Evolutionary conservation across 2,888 invertebrate genomes (phyloP), one percentile per base, ranked within the genome.

Genomic region (Liposcelis brunnea): DNA sequence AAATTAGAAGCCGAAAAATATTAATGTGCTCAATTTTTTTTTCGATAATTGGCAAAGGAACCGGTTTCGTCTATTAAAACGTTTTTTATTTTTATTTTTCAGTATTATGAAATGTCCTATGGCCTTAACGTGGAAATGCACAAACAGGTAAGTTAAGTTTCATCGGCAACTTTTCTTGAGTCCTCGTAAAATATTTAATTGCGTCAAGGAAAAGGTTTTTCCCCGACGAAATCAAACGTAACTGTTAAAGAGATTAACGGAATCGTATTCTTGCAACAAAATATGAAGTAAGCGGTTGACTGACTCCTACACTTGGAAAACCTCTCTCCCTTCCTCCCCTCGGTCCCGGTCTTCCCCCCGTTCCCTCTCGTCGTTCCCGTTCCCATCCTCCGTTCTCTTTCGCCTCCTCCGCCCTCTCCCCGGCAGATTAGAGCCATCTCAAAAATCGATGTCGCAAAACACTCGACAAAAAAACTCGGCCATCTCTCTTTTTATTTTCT

Each of bases 51-150:
- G n/a, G n/a, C n/a, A n/a, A n/a, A n/a, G n/a, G n/a, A n/a, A n/a
- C n/a, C n/a, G n/a, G n/a, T n/a, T n/a, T n/a, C n/a, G n/a, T n/a
- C n/a, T n/a, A n/a, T n/a, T n/a, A n/a, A n/a, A n/a, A n/a, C n/a
- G n/a, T 55, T 57, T 35, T 48, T 50, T 49, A 48, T 49, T 52
- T 50, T 49, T 21, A 47, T 50, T 49, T 49, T 83, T 59, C 81
- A 90, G 89, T 93, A 91, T 71, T 91, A 91, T 73, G 94, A 94
- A 75, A 91, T 93, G 90, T 90, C 90, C 47, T 91, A 91, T 70
- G 90, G 90, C 58, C 80, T 93, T 68, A 91, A 91, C 70, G 89
- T 89, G 63, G 94, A 94, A 72, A 89, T 93, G 87, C 90, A 90
- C 68, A 93, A 93, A 75, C 91, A 93, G 82, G 86, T 86, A 71